Conservation (phyloP, 2,888 invertebrate species). For the Trachelus troglodyta region DNA sequence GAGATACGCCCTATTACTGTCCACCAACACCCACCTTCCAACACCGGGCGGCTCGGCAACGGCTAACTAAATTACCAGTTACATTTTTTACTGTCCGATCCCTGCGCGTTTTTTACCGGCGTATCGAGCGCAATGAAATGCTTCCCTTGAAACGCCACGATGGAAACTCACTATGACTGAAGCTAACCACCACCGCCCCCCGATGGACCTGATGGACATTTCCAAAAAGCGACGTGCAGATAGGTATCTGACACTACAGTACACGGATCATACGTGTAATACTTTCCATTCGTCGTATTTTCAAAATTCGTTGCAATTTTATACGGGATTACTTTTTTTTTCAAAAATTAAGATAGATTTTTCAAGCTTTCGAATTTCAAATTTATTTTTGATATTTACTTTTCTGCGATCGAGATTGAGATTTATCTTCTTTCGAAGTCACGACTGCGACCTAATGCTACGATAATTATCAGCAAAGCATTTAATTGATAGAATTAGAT, state of each 20-base stretch:
- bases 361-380: background rate
- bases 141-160: slow-evolving; percentile 37
- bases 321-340: background rate
- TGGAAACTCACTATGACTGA: slow-evolving; percentile 21
- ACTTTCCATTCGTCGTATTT: background rate
- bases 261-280: background rate
- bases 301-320: background rate
- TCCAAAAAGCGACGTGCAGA: background rate
- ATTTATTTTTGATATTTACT: background rate
- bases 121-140: slow-evolving; percentile 63
- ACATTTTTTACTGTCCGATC: slow-evolving; percentile 64
- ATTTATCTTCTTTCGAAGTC: background rate
- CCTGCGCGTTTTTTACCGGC: slow-evolving; percentile 56
- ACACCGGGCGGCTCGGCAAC: slow-evolving; percentile 49
- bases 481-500: slow-evolving; percentile 55
- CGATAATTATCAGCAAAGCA: slow-evolving; percentile 47
- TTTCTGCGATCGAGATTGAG: background rate
- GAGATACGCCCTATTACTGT: slow-evolving; percentile 65
- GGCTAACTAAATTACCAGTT: slow-evolving; percentile 66
- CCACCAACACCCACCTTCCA: slow-evolving; percentile 50
- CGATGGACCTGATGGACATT: background rate
- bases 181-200: background rate
- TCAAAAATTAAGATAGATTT: slow-evolving; percentile 14
- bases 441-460: slow-evolving; percentile 20
- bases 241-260: background rate